Base-by-base conservation (phyloP, 1,140 invertebrate genomes). In the Ephestia elutella region DNA sequence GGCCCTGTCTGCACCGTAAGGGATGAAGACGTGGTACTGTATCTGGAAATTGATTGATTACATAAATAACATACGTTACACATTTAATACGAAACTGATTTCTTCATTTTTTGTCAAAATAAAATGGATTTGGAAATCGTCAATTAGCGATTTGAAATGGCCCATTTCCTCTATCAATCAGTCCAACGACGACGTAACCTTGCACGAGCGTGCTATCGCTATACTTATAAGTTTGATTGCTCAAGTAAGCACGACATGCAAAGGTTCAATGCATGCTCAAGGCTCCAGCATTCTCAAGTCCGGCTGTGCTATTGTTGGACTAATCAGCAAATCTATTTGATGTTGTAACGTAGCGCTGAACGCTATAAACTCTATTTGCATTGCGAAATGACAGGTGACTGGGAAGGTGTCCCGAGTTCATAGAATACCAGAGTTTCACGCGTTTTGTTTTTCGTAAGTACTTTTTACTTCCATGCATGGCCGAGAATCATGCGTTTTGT, bases 231-330 rank as follows among this genome's bases (percentile, higher is more conserved):
- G 38, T 44, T 15, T 5, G 38, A 44, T 44, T 44, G 38, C 38
- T 44, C 38, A 44, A 44, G 38, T 44, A 15, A 44, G 13, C 38
- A 44, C 38, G 38, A n/a, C 38, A 44, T 44, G 38, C 38, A 44
- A 44, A 44, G 38, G 38, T 44, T 44, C 38, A 44, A 44, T 44
- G 15, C 38, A 44, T 44, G 38, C 38, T 44, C 38, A 44, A 44
- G 38, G 38, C 38, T 44, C 38, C 15, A 44, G 5, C 13, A 32
- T 32, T 32, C 8, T 32, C 30, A 11, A 11, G 11, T 32, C 15
- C 38, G n/a, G 38, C 38, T 25, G 21, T 25, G 7, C 7, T 44
- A 44, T 44, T 44, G 38, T 44, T n/a, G 38, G 5, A 3, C n/a
- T 44, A 10, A 44, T 44, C 38, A 17, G 38, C 2, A 44, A 44